Evolutionary conservation across 1,140 invertebrate genomes (phyloP), one percentile per base, ranked within the genome.

Genomic region (Acarapis woodi): DNA sequence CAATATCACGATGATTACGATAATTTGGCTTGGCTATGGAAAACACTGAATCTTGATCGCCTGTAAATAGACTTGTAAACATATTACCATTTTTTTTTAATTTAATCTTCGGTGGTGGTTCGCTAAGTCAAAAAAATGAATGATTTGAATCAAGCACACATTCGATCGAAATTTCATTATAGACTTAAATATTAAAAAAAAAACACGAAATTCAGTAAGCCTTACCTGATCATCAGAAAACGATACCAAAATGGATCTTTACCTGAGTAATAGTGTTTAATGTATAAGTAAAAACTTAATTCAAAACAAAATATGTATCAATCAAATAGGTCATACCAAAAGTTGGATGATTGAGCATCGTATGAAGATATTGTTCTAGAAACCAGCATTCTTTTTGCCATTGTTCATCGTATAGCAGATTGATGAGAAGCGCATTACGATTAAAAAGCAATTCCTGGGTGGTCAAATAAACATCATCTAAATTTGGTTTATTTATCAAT

Each of bases 361-460:
- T 33, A 38, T 48, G 48, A 10, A 40, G 19, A 34, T 49, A 58
- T 52, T 53, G 54, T 48, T 59, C 52, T 24, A 59, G 31, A 34
- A 51, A 48, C 34, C 49, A 45, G 39, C 53, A 58, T 38, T 60
- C 56, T 42, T 52, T 53, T 9, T 53, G 45, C 45, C 58, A 59
- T 30, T 58, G 53, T 44, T 59, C 58, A 26, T 51, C 51, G 34
- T n/a, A n/a, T n/a, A n/a, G n/a, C n/a, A n/a, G n/a, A n/a, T n/a
- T n/a, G n/a, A 53, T 52, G 9, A 60, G 37, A 16, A 54, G 46
- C 42, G 51, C 53, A 2, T 52, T 52, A 26, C 46, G 42, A 35
- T 35, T 51, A 29, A 56, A 56, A n/a, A 57, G 41, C 38, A 54
- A 48, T 43, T 51, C 49, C 33, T 51, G 52, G 35, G 55, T 50